These are phyloP conservation scores for Semotilus atromaculatus DNA, from an alignment of 2,797 vertebrate species.

Conservation along the genomic window DNA sequence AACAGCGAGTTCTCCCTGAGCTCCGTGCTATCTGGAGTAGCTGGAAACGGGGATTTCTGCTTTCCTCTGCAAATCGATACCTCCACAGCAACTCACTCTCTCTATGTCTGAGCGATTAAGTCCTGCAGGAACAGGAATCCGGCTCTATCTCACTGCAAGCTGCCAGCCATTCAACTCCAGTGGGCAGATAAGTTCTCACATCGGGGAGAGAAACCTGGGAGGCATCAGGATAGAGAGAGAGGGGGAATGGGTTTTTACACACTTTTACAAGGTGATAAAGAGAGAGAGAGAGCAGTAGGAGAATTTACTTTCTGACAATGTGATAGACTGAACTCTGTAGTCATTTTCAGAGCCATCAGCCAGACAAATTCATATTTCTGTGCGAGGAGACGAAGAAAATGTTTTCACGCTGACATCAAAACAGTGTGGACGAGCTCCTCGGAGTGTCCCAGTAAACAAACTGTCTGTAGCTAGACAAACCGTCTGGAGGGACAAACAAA, in stretches of 20 bases:
- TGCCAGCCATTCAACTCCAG: conserved; percentile 54
- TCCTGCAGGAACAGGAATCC: conserved; percentile 58
- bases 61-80: conserved; percentile 58
- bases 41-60: conserved; percentile 57
- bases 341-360: conserved; percentile 15
- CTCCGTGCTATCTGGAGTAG: conserved; percentile 48
- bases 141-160: conserved; percentile 50
- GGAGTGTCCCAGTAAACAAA: conserved; percentile 38
- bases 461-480: conserved; percentile 47
- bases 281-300: conserved; percentile 24
- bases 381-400: not conserved
- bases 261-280: conserved; percentile 30
- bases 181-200: conserved; percentile 53
- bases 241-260: conserved; percentile 32
- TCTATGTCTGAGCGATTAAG: conserved; percentile 59
- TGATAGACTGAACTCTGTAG: conserved; percentile 1
- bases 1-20: conserved; percentile 48
- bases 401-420: conserved; percentile 22
- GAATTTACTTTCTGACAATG: conserved; percentile 31
- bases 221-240: conserved; percentile 24
- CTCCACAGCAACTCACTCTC: conserved; percentile 53
- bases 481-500: conserved; percentile 49
- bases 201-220: conserved; percentile 34
- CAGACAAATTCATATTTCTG: conserved; percentile 14
- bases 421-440: not conserved